Percentiles rank a stretch among this genome's conserved stretches.
phyloP scores from a whole-genome alignment of 1,140 invertebrate species.

The Bombus fervidus region DNA sequence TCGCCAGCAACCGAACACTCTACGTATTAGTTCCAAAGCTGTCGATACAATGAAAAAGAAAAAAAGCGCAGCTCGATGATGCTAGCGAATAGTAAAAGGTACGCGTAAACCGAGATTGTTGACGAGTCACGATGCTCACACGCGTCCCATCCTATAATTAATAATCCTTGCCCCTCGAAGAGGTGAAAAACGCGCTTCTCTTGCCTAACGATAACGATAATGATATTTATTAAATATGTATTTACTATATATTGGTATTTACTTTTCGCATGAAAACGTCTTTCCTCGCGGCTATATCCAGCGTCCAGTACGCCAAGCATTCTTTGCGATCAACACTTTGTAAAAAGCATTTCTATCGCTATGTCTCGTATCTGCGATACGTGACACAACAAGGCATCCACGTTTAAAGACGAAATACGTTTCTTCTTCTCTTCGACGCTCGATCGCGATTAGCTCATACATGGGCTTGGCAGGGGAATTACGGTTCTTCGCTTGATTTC shows the following conservation, averaged over 20 bases:
- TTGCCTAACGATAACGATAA: slow-evolving; percentile 2
- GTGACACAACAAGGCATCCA: neutral
- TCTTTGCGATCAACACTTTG: neutral
- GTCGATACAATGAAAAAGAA: neutral
- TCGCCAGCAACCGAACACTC: slow-evolving; percentile 66
- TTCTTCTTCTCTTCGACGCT: slow-evolving; percentile 6
- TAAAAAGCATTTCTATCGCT: neutral
- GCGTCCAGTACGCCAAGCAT: neutral
- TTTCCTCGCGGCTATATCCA: neutral
- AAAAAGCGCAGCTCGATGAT: neutral
- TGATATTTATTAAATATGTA: no score
- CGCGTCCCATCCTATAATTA: slow-evolving; percentile 35
- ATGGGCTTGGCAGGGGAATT: slow-evolving; percentile 74
- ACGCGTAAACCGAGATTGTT: slow-evolving; percentile 24
- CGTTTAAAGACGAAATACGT: neutral
- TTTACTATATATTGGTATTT: neutral
- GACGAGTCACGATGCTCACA: slow-evolving; percentile 15
- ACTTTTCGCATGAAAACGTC: neutral
- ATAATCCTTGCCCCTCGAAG: slow-evolving; percentile 13
- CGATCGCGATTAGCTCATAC: slow-evolving; percentile 72
- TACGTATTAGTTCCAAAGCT: slow-evolving; percentile 45
- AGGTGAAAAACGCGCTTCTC: neutral
- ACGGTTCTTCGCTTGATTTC: slow-evolving; percentile 75
- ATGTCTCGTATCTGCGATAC: neutral
- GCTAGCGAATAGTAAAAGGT: neutral